Conservation (phyloP, 1,140 invertebrate species). For the Cyclargus thomasi region DNA sequence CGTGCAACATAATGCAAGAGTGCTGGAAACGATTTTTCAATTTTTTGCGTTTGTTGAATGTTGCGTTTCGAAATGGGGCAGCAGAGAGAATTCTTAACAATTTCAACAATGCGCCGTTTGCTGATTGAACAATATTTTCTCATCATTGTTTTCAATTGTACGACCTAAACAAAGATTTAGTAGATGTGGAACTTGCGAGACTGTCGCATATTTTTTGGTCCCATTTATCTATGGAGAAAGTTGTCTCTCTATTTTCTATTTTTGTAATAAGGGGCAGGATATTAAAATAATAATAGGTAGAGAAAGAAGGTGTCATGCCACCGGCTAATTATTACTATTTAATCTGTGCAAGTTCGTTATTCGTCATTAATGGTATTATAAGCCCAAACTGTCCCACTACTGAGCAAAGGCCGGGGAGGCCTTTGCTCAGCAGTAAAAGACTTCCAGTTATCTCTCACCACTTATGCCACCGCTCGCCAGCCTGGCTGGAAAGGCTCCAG, state of each 20-base stretch:
- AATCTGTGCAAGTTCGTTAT: no score
- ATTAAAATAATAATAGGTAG: no score
- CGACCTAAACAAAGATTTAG: constrained; percentile 7
- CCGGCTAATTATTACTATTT: no score
- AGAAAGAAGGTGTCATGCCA: no score
- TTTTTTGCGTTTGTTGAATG: background rate
- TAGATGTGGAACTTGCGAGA: background rate
- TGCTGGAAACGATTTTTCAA: background rate
- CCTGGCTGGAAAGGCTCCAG: no score
- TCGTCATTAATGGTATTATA: no score
- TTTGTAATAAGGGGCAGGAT: background rate
- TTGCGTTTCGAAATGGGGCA: background rate
- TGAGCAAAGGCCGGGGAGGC: no score
- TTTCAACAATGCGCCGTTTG: constrained; percentile 17
- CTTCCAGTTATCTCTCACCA: no score
- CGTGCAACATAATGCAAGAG: background rate
- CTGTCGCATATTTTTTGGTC: background rate
- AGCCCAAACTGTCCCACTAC: no score
- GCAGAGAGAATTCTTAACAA: constrained; percentile 14
- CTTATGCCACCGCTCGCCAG: no score
- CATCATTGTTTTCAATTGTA: constrained; percentile 22
- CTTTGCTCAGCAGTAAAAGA: no score
- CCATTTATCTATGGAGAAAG: background rate
- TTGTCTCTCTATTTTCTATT: background rate
- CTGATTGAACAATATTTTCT: constrained; percentile 22